These are phyloP conservation scores for Petromus typicus DNA, from an alignment of 2,113 vertebrate species.

Conservation along the genomic window DNA sequence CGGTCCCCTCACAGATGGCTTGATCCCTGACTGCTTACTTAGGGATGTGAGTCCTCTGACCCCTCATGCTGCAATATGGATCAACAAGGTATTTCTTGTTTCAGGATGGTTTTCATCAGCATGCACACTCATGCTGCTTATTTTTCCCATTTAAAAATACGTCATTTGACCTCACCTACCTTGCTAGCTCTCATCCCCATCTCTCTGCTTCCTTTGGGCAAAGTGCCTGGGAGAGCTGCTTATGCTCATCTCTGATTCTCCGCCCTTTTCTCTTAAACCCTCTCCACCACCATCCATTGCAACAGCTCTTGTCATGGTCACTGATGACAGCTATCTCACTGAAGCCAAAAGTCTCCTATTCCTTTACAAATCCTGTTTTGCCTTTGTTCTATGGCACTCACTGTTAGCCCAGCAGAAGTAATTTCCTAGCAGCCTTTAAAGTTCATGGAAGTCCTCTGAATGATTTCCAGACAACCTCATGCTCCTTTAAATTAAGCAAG, in stretches of 20 bases:
- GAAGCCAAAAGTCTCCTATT: not conserved
- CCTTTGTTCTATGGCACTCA: not conserved
- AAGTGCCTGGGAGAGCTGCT: not conserved
- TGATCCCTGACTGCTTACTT: not conserved
- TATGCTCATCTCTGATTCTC: not conserved
- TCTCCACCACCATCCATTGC: not conserved
- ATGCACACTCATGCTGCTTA: not conserved
- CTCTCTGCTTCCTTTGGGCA: not conserved
- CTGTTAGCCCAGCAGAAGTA: not conserved
- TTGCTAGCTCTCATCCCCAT: not conserved
- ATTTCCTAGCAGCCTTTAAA: constrained; percentile 23
- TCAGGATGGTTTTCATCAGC: not conserved
- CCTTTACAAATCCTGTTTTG: not conserved
- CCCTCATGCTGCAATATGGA: not conserved
- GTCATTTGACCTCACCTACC: not conserved
- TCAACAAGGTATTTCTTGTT: not conserved
- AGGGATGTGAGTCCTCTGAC: not conserved
- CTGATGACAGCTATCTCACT: not conserved
- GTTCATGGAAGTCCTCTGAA: not conserved
- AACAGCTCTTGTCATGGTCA: not conserved
- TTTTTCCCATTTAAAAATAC: not conserved
- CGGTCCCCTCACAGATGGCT: no score
- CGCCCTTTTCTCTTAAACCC: not conserved
- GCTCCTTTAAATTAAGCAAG: not conserved
- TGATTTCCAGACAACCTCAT: not conserved